Conservation (phyloP, 2,113 vertebrate species). For the Otocyon megalotis region DNA sequence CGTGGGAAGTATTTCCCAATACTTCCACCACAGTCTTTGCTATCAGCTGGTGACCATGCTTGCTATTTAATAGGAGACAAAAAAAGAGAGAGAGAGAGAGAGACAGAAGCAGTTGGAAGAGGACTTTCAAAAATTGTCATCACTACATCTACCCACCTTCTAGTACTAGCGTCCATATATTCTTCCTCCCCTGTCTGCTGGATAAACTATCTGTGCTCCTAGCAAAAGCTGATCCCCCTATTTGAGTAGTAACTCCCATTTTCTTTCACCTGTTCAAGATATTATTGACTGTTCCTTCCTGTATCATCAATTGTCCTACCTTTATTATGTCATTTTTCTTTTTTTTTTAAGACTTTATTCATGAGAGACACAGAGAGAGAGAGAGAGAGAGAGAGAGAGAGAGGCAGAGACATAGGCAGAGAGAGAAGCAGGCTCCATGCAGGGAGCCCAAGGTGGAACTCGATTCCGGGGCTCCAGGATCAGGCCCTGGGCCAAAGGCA, state of each 20-base stretch:
- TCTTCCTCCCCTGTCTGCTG: not conserved
- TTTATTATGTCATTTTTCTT: constrained; percentile 1
- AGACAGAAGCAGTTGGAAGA: not conserved
- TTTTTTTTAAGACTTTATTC: too few relatives aligned
- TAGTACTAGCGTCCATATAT: not conserved
- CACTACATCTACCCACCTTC: not conserved
- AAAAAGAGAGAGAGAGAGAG: too few relatives aligned
- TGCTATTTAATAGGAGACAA: not conserved
- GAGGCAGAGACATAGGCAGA: too few relatives aligned
- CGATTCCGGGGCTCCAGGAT: too few relatives aligned
- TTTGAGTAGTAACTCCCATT: not conserved
- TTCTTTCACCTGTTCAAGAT: not conserved
- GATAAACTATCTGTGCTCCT: not conserved
- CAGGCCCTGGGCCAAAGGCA: too few relatives aligned
- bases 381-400: too few relatives aligned
- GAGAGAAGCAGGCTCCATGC: too few relatives aligned
- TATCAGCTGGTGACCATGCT: not conserved
- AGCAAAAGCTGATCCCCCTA: not conserved
- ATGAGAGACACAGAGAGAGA: too few relatives aligned
- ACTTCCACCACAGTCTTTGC: not conserved
- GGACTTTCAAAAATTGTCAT: not conserved
- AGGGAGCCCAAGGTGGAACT: too few relatives aligned
- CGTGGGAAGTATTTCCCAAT: not conserved
- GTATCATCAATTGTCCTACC: not conserved
- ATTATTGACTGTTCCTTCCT: not conserved